A percentile compares a stretch with the other conserved stretches of the same genome.
Conservation (phyloP, 2,888 invertebrate species). For the Chymomyza procnemis region DNA sequence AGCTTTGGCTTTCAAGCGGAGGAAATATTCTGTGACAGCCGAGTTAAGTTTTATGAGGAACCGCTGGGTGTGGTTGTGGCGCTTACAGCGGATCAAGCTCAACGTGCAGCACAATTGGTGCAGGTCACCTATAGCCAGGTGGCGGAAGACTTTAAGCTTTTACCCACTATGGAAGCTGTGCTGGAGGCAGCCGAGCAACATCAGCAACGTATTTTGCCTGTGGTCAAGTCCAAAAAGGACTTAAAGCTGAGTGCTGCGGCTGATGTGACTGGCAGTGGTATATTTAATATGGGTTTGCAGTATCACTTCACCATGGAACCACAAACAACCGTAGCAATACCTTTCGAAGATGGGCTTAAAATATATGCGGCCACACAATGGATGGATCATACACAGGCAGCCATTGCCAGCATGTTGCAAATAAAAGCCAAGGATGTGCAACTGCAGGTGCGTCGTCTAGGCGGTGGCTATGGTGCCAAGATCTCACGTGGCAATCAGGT, state of each 20-base stretch:
- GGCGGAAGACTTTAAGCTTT: constrained; percentile 63
- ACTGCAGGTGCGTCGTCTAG: constrained; percentile 85
- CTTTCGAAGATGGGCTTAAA: constrained; percentile 85
- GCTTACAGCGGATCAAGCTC: constrained; percentile 81
- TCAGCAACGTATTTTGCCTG: constrained; percentile 60
- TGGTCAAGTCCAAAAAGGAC: constrained; percentile 52
- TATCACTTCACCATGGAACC: constrained; percentile 89
- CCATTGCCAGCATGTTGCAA: constrained; percentile 81
- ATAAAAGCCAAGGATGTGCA: constrained; percentile 84
- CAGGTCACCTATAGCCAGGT: constrained; percentile 79
- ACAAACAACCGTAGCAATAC: constrained; percentile 83
- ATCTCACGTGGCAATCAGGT: constrained; percentile 82
- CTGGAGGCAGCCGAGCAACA: constrained; percentile 69
- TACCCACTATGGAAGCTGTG: constrained; percentile 79
- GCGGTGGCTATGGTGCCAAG: constrained; percentile 90
- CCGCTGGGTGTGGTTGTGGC: constrained; percentile 88
- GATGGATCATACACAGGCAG: constrained; percentile 82
- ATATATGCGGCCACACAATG: constrained; percentile 84
- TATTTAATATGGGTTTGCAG: constrained; percentile 82
- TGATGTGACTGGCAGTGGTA: constrained; percentile 78
- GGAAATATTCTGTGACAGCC: constrained; percentile 76
- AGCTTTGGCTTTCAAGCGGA: constrained; percentile 72
- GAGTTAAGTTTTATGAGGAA: constrained; percentile 83
- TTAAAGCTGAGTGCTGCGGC: constrained; percentile 44
- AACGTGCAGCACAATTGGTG: constrained; percentile 81